Base-by-base conservation (phyloP, 2,113 vertebrate species). In the Mustelus asterias region DNA sequence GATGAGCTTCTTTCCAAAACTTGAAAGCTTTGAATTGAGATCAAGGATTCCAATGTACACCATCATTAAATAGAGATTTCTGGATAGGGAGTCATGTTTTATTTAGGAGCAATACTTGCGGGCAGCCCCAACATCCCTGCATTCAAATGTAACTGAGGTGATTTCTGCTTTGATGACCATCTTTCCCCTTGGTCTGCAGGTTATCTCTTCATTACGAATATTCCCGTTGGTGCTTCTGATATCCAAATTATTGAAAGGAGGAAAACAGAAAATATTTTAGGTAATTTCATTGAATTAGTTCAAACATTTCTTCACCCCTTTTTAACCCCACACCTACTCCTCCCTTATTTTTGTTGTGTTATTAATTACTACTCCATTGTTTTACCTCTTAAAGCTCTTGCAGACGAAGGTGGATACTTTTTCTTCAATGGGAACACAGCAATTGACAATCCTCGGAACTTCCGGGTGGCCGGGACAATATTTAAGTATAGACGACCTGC, bases 211-310 rank as follows among this genome's bases (percentile, higher is more conserved):
- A 97, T 99, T 97, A 98, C 98, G 96, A 98, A 98, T 96, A 98
- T 99, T 96, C 98, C 98, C 54, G 96, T 97, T 0, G 98, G 98
- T 96, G 98, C 98, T 93, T 98, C 96, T 0, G 98, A 99, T 96
- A 98, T 99, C 96, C 98, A 99, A 96, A 98, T 99, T 96, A 98
- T 99, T 54, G 98, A 99, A 96, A 97, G 98, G 96, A 98, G 98
- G 95, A 98, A 98, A 97, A 98, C 98, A 11, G 98, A 99, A 96
- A 98, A 98, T 97, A 98, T 98, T 96, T 97, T 98, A 88, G 98
- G 98, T 98, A 97, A 98, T 97, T 97, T 96, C 88, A 60, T 29
- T 7, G 63, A 93, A 65, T 93, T 7, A 37, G 18, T 65, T 67
- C 60, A 37, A 11, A n/a, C 13, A 33, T n/a, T 93, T 16, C 6